Evolutionary conservation across 2,797 vertebrate genomes (phyloP).

Genomic region (Synaphobranchus kaupii): DNA sequence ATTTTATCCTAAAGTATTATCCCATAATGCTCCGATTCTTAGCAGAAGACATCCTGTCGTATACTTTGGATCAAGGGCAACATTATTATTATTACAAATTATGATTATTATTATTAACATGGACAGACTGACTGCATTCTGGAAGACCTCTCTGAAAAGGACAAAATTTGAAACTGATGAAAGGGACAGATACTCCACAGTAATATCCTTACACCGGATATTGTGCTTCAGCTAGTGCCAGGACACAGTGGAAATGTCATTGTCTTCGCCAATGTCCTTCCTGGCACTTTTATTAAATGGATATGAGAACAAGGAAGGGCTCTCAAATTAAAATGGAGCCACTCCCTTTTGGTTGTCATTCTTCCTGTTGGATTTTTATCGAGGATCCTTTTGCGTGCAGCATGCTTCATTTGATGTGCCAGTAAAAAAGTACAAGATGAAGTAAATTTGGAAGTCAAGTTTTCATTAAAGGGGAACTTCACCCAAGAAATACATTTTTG

Average conservation of each 20-base stretch:
- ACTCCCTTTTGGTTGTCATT: slow-evolving; percentile 56
- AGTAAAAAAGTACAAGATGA: neutral
- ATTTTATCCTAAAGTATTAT: neutral
- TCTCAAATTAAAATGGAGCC: slow-evolving; percentile 29
- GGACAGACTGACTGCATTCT: slow-evolving; percentile 49
- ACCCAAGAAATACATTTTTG: neutral
- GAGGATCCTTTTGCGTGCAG: slow-evolving; percentile 32
- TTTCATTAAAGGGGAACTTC: neutral
- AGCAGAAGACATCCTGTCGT: neutral
- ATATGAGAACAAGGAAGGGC: slow-evolving; percentile 25
- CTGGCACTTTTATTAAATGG: slow-evolving; percentile 30
- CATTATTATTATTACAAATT: too few species aligned
- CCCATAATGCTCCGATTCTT: neutral
- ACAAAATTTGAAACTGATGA: slow-evolving; percentile 55
- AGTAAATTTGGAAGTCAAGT: neutral
- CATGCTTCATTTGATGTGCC: slow-evolving; percentile 5
- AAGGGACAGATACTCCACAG: slow-evolving; percentile 48
- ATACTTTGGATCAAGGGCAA: neutral
- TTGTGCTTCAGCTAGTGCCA: slow-evolving; percentile 57
- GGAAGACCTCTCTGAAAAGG: slow-evolving; percentile 42
- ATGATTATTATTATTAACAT: neutral
- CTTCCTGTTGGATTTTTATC: slow-evolving; percentile 43
- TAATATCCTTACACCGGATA: slow-evolving; percentile 73
- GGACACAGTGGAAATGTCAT: slow-evolving; percentile 30
- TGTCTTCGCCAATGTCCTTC: slow-evolving; percentile 53